phyloP scores from a whole-genome alignment of 2,888 invertebrate genomes.

The Malachius bipustulatus region DNA sequence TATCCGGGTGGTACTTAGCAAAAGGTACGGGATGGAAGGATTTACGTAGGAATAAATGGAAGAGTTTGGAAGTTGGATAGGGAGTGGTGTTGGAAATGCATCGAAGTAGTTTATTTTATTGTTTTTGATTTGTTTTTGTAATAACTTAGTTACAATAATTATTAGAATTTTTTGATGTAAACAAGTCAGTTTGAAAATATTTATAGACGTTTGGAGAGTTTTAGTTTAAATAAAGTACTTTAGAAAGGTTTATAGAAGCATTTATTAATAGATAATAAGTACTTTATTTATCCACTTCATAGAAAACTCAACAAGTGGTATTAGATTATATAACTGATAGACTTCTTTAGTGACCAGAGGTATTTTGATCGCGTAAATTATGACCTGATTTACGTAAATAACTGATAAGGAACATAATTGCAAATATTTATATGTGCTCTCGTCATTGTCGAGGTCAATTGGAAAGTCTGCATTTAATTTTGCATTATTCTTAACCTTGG shows the following conservation, averaged over 20 bases:
- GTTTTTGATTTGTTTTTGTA: too few species aligned
- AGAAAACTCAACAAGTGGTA: too few species aligned
- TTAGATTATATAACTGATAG: slow-evolving; percentile 11
- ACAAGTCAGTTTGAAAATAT: too few species aligned
- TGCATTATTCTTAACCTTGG: slow-evolving; percentile 4
- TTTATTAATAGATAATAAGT: too few species aligned
- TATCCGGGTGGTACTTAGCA: slow-evolving; percentile 9
- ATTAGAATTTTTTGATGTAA: too few species aligned
- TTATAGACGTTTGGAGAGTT: too few species aligned
- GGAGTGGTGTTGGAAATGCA: too few species aligned
- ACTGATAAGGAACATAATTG: slow-evolving; percentile 11
- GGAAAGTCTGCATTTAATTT: slow-evolving; percentile 15
- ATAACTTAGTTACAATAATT: too few species aligned
- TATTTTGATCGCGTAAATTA: slow-evolving; percentile 14
- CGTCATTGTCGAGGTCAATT: slow-evolving; percentile 8
- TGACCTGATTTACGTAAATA: slow-evolving; percentile 13
- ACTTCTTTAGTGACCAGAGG: slow-evolving; percentile 9
- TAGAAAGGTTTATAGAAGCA: too few species aligned
- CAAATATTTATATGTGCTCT: slow-evolving; percentile 15
- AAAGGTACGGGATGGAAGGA: slow-evolving; percentile 10
- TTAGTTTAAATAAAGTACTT: too few species aligned
- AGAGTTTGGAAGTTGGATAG: slow-evolving; percentile 3
- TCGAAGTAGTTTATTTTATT: too few species aligned
- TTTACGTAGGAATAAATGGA: slow-evolving; percentile 13
- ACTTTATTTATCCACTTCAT: too few species aligned